phyloP scores from a whole-genome alignment of 2,797 vertebrate genomes.

The Momotus momota region DNA sequence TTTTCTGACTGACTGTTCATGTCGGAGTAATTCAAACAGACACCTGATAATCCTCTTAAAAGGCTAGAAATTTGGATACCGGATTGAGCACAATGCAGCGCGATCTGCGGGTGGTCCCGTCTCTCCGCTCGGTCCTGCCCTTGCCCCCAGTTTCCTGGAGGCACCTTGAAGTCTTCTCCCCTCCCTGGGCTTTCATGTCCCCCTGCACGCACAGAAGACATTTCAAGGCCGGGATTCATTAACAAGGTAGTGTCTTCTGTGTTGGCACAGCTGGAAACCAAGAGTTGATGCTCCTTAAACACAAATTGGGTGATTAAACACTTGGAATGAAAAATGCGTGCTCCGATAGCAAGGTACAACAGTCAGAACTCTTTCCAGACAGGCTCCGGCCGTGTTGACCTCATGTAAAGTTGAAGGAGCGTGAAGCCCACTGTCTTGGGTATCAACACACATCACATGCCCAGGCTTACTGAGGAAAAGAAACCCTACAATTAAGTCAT shows the following conservation, averaged over 20 bases:
- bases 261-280: slow-evolving; percentile 36
- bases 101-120: not conserved
- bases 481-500: accelerated
- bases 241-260: not conserved
- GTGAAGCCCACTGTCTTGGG: not conserved
- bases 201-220: not conserved
- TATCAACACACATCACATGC: accelerated
- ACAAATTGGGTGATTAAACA: slow-evolving; percentile 38
- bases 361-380: not conserved
- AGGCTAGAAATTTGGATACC: slow-evolving; percentile 31
- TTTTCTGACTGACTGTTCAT: slow-evolving; percentile 61
- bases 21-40: slow-evolving; percentile 71
- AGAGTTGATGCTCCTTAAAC: not conserved
- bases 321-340: not conserved
- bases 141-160: not conserved
- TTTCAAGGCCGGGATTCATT: slow-evolving; percentile 41
- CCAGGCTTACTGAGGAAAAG: not conserved
- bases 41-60: slow-evolving; percentile 69
- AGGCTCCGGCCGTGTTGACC: not conserved
- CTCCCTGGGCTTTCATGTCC: slow-evolving; percentile 40
- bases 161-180: slow-evolving; percentile 2
- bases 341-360: not conserved
- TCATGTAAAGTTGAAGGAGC: not conserved
- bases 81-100: not conserved
- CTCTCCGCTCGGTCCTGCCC: not conserved